Evolutionary conservation across 2,113 vertebrate species (phyloP).

Genomic region (Brienomyrus brachyistius): DNA sequence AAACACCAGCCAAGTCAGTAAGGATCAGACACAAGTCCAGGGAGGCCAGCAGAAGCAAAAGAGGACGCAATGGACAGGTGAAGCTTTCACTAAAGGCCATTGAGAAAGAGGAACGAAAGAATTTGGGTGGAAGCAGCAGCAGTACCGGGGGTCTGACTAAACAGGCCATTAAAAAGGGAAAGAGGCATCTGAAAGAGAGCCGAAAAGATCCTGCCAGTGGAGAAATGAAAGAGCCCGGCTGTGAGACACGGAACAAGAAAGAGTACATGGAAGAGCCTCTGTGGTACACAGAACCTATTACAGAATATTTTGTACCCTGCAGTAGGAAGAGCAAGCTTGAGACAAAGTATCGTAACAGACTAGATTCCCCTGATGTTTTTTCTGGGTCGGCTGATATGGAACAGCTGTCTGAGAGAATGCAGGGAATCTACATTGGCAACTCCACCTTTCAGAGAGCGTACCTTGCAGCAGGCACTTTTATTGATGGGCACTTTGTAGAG

Average conservation of each 20-base stretch:
- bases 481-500: conserved; percentile 95
- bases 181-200: conserved; percentile 74
- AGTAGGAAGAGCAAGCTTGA: conserved; percentile 92
- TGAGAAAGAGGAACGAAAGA: conserved; percentile 69
- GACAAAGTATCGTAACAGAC: conserved; percentile 84
- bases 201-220: conserved; percentile 68
- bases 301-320: conserved; percentile 87
- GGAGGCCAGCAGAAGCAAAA: conserved; percentile 72
- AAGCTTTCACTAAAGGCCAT: conserved; percentile 69
- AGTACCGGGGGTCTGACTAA: conserved; percentile 60
- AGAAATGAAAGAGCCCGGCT: conserved; percentile 64
- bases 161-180: conserved; percentile 80
- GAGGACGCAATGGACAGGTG: conserved; percentile 72
- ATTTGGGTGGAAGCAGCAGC: conserved; percentile 62
- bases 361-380: conserved; percentile 56
- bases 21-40: conserved; percentile 84
- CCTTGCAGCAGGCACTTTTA: conserved; percentile 92
- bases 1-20: conserved; percentile 68
- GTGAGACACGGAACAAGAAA: conserved; percentile 69
- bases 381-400: conserved; percentile 61
- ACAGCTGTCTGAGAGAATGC: conserved; percentile 76
- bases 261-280: conserved; percentile 94
- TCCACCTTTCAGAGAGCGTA: conserved; percentile 79
- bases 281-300: conserved; percentile 97
- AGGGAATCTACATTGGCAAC: conserved; percentile 80